phyloP scores from a whole-genome alignment of 2,888 invertebrate genomes.

The Polietes domitor region DNA sequence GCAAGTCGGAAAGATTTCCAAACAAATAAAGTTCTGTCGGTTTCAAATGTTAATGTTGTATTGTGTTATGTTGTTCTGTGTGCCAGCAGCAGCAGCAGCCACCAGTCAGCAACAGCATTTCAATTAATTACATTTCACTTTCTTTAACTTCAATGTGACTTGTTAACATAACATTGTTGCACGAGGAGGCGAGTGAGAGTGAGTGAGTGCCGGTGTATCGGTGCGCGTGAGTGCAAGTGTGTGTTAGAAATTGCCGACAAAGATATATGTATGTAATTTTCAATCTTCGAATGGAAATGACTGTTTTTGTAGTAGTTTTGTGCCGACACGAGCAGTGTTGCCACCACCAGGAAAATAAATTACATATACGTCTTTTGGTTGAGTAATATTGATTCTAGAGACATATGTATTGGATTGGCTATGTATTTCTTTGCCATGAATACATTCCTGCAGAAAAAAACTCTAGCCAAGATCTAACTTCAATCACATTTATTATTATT shows the following conservation, averaged over 20 bases:
- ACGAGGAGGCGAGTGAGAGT: neutral
- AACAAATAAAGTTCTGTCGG: slow-evolving; percentile 20
- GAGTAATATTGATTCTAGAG: too few species aligned
- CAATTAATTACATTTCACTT: slow-evolving; percentile 65
- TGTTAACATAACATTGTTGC: slow-evolving; percentile 29
- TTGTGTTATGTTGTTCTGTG: neutral
- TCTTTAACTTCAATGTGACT: neutral
- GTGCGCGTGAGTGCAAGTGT: neutral
- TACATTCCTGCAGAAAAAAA: too few species aligned
- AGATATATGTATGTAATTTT: slow-evolving; percentile 24
- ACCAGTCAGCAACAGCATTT: slow-evolving; percentile 48
- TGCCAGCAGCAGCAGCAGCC: neutral
- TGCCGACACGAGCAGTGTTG: neutral
- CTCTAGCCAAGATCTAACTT: too few species aligned
- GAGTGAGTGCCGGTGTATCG: neutral
- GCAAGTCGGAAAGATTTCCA: slow-evolving; percentile 14
- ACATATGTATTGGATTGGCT: too few species aligned
- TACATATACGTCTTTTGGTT: too few species aligned
- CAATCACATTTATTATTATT: too few species aligned
- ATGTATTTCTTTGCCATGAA: too few species aligned
- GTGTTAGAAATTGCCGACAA: slow-evolving; percentile 23
- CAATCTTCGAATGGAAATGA: slow-evolving; percentile 12
- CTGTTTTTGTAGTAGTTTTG: neutral
- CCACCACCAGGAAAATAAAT: too few species aligned
- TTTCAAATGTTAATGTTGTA: slow-evolving; percentile 12